phyloP scores from a whole-genome alignment of 37 sponge, comb jelly and placozoan genomes.

The Beroe ovata region DNA sequence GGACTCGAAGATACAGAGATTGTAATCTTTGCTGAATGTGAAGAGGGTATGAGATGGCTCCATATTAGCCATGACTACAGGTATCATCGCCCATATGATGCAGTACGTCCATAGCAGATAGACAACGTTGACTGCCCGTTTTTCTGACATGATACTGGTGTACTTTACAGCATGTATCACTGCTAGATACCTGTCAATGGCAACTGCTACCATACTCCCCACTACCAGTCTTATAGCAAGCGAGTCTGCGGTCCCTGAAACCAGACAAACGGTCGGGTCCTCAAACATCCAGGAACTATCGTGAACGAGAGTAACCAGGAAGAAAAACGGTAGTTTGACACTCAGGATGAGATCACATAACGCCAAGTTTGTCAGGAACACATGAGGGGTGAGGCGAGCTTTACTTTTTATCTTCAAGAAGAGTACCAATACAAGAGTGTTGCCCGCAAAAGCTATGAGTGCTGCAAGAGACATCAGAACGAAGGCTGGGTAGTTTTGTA shows the following conservation, averaged over 20 bases:
- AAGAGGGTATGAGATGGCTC: too few relatives aligned
- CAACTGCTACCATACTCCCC: slow-evolving; percentile 53
- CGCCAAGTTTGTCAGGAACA: slow-evolving; percentile 57
- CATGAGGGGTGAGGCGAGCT: slow-evolving; percentile 53
- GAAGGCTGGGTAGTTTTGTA: too few relatives aligned
- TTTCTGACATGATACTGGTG: slow-evolving; percentile 3
- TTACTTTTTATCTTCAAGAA: slow-evolving; percentile 46
- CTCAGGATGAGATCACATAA: slow-evolving; percentile 45
- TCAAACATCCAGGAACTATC: neutral
- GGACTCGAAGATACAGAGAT: too few relatives aligned
- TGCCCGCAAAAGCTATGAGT: slow-evolving; percentile 39
- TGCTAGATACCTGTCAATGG: slow-evolving; percentile 54
- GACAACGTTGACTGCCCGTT: neutral
- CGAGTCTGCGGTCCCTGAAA: neutral
- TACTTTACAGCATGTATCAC: slow-evolving; percentile 29
- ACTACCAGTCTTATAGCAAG: slow-evolving; percentile 33
- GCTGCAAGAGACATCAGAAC: slow-evolving; percentile 17
- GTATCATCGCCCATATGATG: neutral
- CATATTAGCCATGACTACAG: too few relatives aligned
- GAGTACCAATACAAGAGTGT: slow-evolving; percentile 1
- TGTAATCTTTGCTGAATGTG: too few relatives aligned
- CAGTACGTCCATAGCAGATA: neutral
- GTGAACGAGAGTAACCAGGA: slow-evolving; percentile 28
- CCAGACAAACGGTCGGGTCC: neutral
- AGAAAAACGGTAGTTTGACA: slow-evolving; percentile 39